Percentiles rank a stretch among this genome's conserved stretches.
Conservation (phyloP, 2,888 invertebrate genomes). For the Pyrrhia umbra region DNA sequence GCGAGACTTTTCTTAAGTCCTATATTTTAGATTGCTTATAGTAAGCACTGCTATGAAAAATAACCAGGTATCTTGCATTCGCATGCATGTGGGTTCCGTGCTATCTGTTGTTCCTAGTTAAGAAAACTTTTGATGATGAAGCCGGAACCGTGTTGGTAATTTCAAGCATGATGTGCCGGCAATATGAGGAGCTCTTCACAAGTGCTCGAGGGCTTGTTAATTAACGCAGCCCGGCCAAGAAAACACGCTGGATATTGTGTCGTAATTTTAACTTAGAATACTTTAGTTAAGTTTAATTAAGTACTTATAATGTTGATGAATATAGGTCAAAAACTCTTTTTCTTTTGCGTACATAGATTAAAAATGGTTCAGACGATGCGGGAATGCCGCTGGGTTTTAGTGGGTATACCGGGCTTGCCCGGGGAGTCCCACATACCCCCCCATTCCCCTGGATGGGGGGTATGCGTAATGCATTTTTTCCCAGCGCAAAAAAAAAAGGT, state of each 20-base stretch:
- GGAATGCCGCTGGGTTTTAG: no score
- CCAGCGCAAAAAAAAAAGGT: no score
- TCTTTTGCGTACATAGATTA: no score
- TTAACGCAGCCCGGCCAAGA: background rate
- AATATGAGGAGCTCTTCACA: background rate
- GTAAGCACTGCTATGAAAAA: no score
- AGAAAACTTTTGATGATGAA: background rate
- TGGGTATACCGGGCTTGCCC: no score
- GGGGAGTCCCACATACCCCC: no score
- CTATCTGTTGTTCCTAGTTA: background rate
- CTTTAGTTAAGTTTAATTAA: background rate
- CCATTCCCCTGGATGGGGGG: no score
- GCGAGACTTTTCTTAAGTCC: no score
- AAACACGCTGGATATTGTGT: background rate
- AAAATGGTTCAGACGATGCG: no score
- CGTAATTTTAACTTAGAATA: background rate
- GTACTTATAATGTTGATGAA: background rate
- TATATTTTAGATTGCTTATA: no score
- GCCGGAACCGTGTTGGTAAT: conserved; percentile 10
- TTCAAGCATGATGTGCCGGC: conserved; percentile 14
- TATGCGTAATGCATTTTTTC: no score
- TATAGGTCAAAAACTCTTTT: background rate
- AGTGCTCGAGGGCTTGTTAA: conserved; percentile 7
- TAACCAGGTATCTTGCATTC: background rate
- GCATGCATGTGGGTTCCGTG: background rate